Evolutionary conservation across 2,797 vertebrate species (phyloP), one percentile per base, ranked within the genome.

Genomic region (Acropternis orthonyx): DNA sequence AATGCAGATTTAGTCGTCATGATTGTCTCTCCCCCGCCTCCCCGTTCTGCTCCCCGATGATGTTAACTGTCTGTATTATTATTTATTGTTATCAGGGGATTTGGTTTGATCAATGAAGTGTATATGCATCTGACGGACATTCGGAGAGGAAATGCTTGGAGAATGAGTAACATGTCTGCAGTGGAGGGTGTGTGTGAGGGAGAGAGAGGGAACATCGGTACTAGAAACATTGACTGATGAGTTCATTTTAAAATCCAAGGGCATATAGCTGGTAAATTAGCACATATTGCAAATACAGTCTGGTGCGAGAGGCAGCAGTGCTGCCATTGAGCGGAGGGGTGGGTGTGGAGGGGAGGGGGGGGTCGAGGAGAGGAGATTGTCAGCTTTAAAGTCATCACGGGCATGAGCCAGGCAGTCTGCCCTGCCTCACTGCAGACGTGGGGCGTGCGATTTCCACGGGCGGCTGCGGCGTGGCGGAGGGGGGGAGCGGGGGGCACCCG

Each of bases 211-310:
- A 94, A 94, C 78, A 80, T 86, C 92, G 61, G 66, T 73, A 41
- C 94, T 67, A 88, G 93, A 75, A 85, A 43, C 92, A 81, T 89
- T 91, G 96, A 96, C 87, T 92, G 93, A 94, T 88, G 94, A 96
- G 93, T 97, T 96, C 93, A 91, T 97, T 97, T 93, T 75, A 71
- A 92, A 97, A 96, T 91, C 95, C 96, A 96, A 97, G 95, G 97
- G 95, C 92, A 96, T 85, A 68, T 89, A 95, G 95, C 93, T 85
- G 96, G 95, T 87, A 93, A 97, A 97, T 97, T 93, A 97, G 97
- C 92, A 88, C 92, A 83, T 82, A 89, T 68, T 94, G 97, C 97
- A 96, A 95, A 96, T 93, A 73, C 55, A 95, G 93, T 79, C 95
- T 63, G 92, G 89, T 86, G 91, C 34, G 93, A 91, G 81, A 19